These are phyloP conservation scores for Anolis sagrei DNA, from an alignment of 2,113 vertebrate genomes.

Conservation along the genomic window DNA sequence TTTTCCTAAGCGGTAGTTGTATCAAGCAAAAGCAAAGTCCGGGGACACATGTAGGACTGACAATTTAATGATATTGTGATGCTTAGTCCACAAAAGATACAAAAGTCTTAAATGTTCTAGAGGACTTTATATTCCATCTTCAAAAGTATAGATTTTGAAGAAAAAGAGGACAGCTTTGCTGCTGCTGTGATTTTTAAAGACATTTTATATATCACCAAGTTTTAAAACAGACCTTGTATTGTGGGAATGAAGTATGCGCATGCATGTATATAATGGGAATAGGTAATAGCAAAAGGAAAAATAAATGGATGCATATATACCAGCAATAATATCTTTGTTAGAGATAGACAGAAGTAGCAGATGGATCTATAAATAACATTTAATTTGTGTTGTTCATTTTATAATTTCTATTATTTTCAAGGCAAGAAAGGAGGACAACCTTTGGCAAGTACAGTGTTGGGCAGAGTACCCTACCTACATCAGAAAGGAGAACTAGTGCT, in stretches of 20 bases:
- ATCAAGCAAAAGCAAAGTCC: not conserved
- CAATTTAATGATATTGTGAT: not conserved
- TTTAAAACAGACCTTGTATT: not conserved
- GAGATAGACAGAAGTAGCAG: not conserved
- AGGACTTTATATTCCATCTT: not conserved
- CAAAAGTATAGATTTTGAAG: not conserved
- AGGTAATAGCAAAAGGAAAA: not conserved
- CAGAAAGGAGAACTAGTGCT: conserved; percentile 89
- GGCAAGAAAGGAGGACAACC: conserved; percentile 82
- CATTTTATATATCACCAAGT: not conserved
- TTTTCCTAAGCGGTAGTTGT: not conserved
- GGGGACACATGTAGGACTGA: not conserved
- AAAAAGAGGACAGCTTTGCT: not conserved
- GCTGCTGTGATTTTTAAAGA: not conserved
- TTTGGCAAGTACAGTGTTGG: conserved; percentile 87
- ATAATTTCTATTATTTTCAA: conserved; percentile 49
- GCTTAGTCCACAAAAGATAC: not conserved
- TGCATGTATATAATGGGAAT: not conserved
- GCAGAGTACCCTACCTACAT: conserved; percentile 81
- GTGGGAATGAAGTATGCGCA: not conserved
- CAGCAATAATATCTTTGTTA: not conserved
- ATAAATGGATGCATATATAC: not conserved
- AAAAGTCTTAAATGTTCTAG: too few relatives aligned
- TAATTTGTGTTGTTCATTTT: not conserved
- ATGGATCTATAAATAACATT: not conserved